Evolutionary conservation across 2,888 invertebrate species (phyloP).

Genomic region (Disparrhopalites patrizii): DNA sequence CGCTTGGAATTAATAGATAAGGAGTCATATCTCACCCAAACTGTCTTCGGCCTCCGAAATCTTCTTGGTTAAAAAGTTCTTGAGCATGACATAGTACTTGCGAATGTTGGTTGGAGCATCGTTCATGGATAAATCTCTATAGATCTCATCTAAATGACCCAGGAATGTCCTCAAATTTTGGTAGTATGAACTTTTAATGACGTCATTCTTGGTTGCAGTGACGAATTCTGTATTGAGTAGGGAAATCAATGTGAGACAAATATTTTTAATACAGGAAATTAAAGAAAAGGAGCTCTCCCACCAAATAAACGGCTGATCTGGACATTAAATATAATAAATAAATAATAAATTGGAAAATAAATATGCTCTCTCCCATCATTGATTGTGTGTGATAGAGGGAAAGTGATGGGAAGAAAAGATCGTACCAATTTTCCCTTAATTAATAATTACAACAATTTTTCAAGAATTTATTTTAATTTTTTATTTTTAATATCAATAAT

Average conservation of each 20-base stretch:
- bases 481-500: too few species aligned
- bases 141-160: conserved; percentile 72
- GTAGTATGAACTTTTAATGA: conserved; percentile 76
- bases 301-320: not conserved
- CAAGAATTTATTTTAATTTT: too few species aligned
- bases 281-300: not conserved
- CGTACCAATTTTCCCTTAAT: too few species aligned
- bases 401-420: too few species aligned
- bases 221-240: conserved; percentile 63
- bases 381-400: too few species aligned
- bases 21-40: conserved; percentile 31
- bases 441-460: too few species aligned
- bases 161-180: conserved; percentile 74
- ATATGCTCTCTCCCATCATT: not conserved
- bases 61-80: conserved; percentile 64
- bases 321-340: not conserved
- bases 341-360: conserved; percentile 2
- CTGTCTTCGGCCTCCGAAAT: not conserved
- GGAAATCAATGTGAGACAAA: conserved; percentile 20
- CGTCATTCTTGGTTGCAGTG: conserved; percentile 71
- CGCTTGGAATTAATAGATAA: too few species aligned
- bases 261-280: too few species aligned
- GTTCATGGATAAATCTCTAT: conserved; percentile 71
- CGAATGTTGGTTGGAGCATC: conserved; percentile 73
- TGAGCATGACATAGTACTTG: conserved; percentile 67